phyloP scores from a whole-genome alignment of 2,888 invertebrate species.

The Magallana nippona region DNA sequence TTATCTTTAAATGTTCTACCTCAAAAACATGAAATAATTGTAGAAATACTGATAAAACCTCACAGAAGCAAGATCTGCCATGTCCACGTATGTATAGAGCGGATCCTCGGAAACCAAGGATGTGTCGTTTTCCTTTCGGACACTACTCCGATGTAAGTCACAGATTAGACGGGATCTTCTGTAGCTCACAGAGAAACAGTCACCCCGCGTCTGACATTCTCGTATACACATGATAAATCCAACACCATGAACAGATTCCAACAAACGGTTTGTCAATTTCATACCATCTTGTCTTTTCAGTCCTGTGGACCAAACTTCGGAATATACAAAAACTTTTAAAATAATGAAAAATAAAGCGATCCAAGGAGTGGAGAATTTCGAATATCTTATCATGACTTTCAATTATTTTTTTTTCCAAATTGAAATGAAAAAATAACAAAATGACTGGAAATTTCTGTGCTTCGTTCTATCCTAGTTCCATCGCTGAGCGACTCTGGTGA shows the following conservation, averaged over 20 bases:
- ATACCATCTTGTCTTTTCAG: not conserved
- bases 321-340: not conserved
- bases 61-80: not conserved
- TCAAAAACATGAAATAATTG: no score
- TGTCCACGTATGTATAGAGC: constrained; percentile 2
- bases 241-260: not conserved
- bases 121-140: not conserved
- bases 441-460: not conserved
- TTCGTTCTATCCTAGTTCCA: no score
- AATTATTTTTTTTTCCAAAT: not conserved
- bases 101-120: not conserved
- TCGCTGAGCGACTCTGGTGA: no score
- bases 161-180: not conserved
- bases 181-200: not conserved
- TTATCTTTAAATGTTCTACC: no score
- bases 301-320: constrained; percentile 7
- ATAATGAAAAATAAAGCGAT: not conserved
- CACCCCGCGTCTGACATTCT: not conserved
- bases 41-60: not conserved
- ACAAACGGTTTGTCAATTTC: not conserved
- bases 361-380: not conserved
- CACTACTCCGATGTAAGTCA: not conserved
- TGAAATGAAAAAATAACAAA: not conserved
- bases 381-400: not conserved
- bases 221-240: constrained; percentile 5